phyloP scores from a whole-genome alignment of 2,113 vertebrate genomes.

The Eptatretus burgeri region DNA sequence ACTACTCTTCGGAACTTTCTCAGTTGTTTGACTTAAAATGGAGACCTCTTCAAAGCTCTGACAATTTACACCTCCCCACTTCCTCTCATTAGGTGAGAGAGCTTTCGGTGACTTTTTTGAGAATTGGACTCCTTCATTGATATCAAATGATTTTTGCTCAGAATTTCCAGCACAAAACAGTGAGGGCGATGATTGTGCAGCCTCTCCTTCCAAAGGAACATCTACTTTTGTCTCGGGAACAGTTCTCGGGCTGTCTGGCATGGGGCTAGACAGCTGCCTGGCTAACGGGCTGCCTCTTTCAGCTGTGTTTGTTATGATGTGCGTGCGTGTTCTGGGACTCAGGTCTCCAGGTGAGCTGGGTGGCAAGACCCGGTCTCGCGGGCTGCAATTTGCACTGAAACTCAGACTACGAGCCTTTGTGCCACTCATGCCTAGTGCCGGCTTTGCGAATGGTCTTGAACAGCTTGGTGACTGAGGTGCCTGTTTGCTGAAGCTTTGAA shows the following conservation, averaged over 20 bases:
- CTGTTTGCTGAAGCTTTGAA: too few relatives aligned
- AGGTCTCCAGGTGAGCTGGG: slow-evolving; percentile 20
- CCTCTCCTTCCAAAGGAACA: too few relatives aligned
- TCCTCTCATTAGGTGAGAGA: too few relatives aligned
- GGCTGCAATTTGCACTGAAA: slow-evolving; percentile 34
- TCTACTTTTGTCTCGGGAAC: neutral
- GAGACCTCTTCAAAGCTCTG: too few relatives aligned
- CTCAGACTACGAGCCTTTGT: slow-evolving; percentile 73
- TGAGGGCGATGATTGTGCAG: too few relatives aligned
- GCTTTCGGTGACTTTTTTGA: too few relatives aligned
- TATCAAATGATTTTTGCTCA: too few relatives aligned
- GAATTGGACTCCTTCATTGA: too few relatives aligned
- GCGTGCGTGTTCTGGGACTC: slow-evolving; percentile 33
- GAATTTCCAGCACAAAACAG: too few relatives aligned
- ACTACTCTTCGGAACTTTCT: too few relatives aligned
- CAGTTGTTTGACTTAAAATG: too few relatives aligned
- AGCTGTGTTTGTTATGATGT: slow-evolving; percentile 59
- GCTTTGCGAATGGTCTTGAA: slow-evolving; percentile 30
- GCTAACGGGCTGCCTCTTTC: slow-evolving; percentile 48
- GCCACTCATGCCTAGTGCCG: slow-evolving; percentile 60
- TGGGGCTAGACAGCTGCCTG: slow-evolving; percentile 23
- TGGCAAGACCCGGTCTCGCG: slow-evolving; percentile 24
- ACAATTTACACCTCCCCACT: too few relatives aligned
- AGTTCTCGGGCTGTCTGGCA: slow-evolving; percentile 15
- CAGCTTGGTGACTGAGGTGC: neutral